Evolutionary conservation across 2,888 invertebrate species (phyloP).

Genomic region (Drosophila birchii): DNA sequence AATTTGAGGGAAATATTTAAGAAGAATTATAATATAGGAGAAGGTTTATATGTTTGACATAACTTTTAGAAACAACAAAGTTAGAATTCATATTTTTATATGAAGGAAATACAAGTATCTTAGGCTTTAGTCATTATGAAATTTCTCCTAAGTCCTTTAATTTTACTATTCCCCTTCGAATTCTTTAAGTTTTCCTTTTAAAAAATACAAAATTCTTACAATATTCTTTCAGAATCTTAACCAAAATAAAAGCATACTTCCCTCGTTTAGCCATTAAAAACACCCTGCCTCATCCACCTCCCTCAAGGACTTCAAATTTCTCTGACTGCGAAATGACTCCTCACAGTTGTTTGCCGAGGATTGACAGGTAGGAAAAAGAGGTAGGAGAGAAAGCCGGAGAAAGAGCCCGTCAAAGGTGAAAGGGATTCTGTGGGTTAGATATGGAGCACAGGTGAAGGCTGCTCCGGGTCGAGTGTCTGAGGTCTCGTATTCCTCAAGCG

Average conservation of each 20-base stretch:
- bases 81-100: not conserved
- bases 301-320: slow-evolving; percentile 20
- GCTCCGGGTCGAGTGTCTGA: slow-evolving; percentile 30
- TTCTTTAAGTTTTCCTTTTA: not conserved
- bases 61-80: not conserved
- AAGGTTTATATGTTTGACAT: not conserved
- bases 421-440: slow-evolving; percentile 30
- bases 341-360: slow-evolving; percentile 45
- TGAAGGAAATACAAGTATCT: not conserved
- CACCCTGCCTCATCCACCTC: not conserved
- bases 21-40: not conserved
- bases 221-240: not conserved
- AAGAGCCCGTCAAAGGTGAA: slow-evolving; percentile 15
- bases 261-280: slow-evolving; percentile 3
- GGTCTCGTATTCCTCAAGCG: slow-evolving; percentile 59
- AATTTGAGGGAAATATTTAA: not conserved
- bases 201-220: not conserved
- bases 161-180: not conserved
- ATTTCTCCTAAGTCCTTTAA: too few relatives aligned
- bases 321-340: slow-evolving; percentile 35
- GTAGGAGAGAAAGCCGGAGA: not conserved
- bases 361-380: slow-evolving; percentile 17
- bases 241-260: not conserved
- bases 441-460: slow-evolving; percentile 29
- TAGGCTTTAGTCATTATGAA: not conserved